Evolutionary conservation across 2,113 vertebrate genomes (phyloP).

Genomic region (Alligator sinensis): DNA sequence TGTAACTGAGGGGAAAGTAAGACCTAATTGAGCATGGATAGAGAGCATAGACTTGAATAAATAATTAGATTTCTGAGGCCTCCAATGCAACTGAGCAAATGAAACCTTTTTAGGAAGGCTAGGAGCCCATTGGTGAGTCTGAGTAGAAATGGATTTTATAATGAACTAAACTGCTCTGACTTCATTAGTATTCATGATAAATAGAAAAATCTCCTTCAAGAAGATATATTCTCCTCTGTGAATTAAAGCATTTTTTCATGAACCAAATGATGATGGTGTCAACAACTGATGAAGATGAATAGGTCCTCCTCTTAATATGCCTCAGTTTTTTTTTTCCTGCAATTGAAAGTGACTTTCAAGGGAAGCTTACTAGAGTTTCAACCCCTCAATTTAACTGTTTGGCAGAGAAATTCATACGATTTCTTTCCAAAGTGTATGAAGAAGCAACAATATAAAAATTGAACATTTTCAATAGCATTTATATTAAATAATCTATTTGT

Average conservation of each 20-base stretch:
- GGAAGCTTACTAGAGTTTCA: slow-evolving; percentile 41
- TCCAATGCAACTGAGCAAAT: slow-evolving; percentile 64
- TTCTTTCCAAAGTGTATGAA: neutral
- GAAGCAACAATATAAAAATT: neutral
- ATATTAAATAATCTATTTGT: slow-evolving; percentile 16
- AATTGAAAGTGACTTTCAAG: slow-evolving; percentile 69
- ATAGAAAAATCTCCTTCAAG: slow-evolving; percentile 64
- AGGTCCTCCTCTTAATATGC: slow-evolving; percentile 64
- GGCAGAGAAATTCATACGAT: slow-evolving; percentile 23
- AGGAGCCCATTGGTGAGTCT: slow-evolving; percentile 72
- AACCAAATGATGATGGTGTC: slow-evolving; percentile 79
- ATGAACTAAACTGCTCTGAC: slow-evolving; percentile 67
- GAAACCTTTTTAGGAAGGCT: slow-evolving; percentile 60
- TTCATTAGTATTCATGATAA: slow-evolving; percentile 81
- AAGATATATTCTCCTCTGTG: slow-evolving; percentile 69
- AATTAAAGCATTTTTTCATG: slow-evolving; percentile 78
- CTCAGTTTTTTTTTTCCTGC: neutral
- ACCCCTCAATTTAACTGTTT: slow-evolving; percentile 36
- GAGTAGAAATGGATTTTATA: slow-evolving; percentile 74
- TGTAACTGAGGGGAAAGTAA: slow-evolving; percentile 53
- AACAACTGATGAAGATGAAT: slow-evolving; percentile 83
- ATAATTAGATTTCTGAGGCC: slow-evolving; percentile 70
- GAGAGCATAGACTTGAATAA: slow-evolving; percentile 72
- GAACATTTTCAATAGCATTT: neutral
- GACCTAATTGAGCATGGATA: slow-evolving; percentile 67